Percentiles rank a stretch among this genome's conserved stretches.
Conservation (phyloP, 2,113 vertebrate genomes). For the Vulpes vulpes region DNA sequence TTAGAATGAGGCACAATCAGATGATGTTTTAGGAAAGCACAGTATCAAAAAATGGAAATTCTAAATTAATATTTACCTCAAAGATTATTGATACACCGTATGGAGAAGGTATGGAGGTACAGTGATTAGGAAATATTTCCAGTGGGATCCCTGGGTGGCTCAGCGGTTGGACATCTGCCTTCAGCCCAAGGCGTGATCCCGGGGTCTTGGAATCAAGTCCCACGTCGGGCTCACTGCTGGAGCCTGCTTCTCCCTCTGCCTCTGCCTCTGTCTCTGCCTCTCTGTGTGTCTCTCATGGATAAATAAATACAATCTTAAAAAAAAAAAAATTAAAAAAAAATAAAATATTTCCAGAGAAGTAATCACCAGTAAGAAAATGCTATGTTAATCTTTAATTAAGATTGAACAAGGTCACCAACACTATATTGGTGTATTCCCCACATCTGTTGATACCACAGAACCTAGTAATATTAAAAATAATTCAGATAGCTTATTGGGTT, state of each 20-base stretch:
- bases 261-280: too few species aligned
- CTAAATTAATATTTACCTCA: slow-evolving; percentile 31
- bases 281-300: too few species aligned
- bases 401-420: neutral
- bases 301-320: too few species aligned
- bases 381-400: slow-evolving; percentile 11
- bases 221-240: too few species aligned
- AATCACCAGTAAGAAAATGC: slow-evolving; percentile 14
- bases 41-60: slow-evolving; percentile 47
- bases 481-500: neutral
- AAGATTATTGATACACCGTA: neutral
- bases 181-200: too few species aligned
- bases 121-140: slow-evolving; percentile 9
- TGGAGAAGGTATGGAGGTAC: neutral
- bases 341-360: slow-evolving; percentile 25
- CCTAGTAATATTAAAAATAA: slow-evolving; percentile 37
- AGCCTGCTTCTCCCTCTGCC: too few species aligned
- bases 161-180: too few species aligned
- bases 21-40: slow-evolving; percentile 4
- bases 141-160: neutral
- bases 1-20: neutral
- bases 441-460: neutral
- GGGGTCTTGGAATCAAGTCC: too few species aligned
- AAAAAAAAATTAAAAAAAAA: too few species aligned
- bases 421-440: neutral